Evolutionary conservation across 2,113 vertebrate genomes (phyloP), one percentile per base, ranked within the genome.

Genomic region (Ranitomeya imitator): DNA sequence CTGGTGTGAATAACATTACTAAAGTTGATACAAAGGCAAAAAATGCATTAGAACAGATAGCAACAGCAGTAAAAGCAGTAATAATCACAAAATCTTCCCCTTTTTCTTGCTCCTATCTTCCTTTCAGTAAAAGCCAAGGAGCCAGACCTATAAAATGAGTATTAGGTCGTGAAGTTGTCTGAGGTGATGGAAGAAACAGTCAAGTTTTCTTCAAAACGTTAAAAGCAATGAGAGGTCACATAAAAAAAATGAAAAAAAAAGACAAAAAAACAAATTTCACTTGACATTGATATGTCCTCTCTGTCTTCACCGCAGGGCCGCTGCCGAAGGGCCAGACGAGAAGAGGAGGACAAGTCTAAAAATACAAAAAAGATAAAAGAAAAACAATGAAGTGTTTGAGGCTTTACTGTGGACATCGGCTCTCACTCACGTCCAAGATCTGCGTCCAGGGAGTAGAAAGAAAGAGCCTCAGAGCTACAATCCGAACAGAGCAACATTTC

Each of bases 401-500:
- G 73, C 85, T 86, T 78, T 61, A 16, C 45, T 16, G 37, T 59
- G 86, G 77, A 81, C 63, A 67, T 54, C 15, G 52, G 51, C 77
- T 59, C 23, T 87, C 52, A 55, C 60, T 87, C 76, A 87, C 23
- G 63, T 80, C 77, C 61, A 21, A 80, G 86, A 79, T 61, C 77
- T 19, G 51, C 63, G 63, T 87, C 86, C 61, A 12, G 63, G 63
- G 61, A 87, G 31, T 54, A 9, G 63, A 69, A 26, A 81, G 60
- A 71, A 80, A 31, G 77, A 26, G n/a, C 86, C 77, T 80, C 23
- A 7, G 76, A 57, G 77, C 77, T 52, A 61, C 31, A 61, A 79
- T 79, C 59, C 57, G 74, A n/a, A 69, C 63, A 80, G 18, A 79
- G 77, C 86, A 57, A 80, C 76, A 87, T 79, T 87, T 87, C 86